These are phyloP conservation scores for Mayetiola destructor DNA, from an alignment of 2,888 invertebrate genomes.

Conservation along the genomic window DNA sequence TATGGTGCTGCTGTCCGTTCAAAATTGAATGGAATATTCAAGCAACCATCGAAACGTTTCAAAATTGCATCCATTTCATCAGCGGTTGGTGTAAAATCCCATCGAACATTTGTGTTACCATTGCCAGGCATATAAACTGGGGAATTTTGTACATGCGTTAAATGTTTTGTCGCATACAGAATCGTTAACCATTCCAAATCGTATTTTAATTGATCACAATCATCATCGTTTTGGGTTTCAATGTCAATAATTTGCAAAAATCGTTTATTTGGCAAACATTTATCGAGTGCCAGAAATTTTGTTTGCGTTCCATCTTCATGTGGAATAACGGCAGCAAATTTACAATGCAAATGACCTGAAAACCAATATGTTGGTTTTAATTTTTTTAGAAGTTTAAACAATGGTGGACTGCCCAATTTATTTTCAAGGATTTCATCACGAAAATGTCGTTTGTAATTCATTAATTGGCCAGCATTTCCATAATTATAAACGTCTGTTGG, in stretches of 20 bases:
- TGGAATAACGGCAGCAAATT: constrained; percentile 77
- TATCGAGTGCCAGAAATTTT: constrained; percentile 89
- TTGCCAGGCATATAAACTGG: constrained; percentile 72
- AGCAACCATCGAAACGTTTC: constrained; percentile 47
- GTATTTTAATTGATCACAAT: constrained; percentile 42
- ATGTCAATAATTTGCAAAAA: constrained; percentile 75
- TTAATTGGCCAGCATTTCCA: constrained; percentile 60
- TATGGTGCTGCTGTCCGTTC: constrained; percentile 54
- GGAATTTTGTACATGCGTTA: constrained; percentile 55
- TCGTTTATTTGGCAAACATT: constrained; percentile 77
- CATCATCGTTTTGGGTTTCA: constrained; percentile 43
- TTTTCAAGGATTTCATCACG: constrained; percentile 70
- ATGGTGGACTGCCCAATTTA: constrained; percentile 74
- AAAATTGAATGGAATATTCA: constrained; percentile 68
- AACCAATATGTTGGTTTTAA: constrained; percentile 90
- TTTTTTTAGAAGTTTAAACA: constrained; percentile 62
- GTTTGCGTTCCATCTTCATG: constrained; percentile 51
- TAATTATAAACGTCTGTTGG: constrained; percentile 74
- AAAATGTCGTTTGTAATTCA: constrained; percentile 69
- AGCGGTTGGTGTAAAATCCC: constrained; percentile 43
- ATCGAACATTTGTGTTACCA: constrained; percentile 46
- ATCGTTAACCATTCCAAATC: constrained; percentile 93
- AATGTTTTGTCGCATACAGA: constrained; percentile 74
- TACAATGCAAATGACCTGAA: constrained; percentile 91
- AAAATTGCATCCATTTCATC: constrained; percentile 54